Conservation (phyloP, 2,888 invertebrate species). For the Sialis lutaria region DNA sequence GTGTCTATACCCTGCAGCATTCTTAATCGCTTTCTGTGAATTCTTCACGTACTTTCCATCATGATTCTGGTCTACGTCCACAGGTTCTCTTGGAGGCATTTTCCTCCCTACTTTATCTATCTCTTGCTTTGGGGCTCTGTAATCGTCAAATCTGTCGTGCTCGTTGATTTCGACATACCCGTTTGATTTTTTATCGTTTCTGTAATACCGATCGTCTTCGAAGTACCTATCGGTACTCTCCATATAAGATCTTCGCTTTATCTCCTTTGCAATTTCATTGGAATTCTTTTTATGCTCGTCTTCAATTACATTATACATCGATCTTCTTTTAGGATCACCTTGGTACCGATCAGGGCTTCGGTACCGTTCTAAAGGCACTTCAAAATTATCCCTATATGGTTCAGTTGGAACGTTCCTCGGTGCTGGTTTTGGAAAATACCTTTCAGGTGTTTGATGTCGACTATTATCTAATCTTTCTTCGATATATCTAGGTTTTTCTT, state of each 20-base stretch:
- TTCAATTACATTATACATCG: slow-evolving; percentile 26
- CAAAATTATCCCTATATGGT: slow-evolving; percentile 1
- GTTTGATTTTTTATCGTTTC: slow-evolving; percentile 10
- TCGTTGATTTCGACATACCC: slow-evolving; percentile 32
- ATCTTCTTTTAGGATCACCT: slow-evolving; percentile 23
- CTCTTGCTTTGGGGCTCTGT: slow-evolving; percentile 21
- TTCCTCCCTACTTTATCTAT: slow-evolving; percentile 16
- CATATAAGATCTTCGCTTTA: slow-evolving; percentile 27
- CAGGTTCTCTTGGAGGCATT: background rate
- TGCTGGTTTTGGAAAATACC: slow-evolving; percentile 17
- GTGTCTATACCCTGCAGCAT: slow-evolving; percentile 29
- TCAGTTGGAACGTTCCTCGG: slow-evolving; percentile 14
- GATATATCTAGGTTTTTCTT: background rate
- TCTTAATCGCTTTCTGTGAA: slow-evolving; percentile 13
- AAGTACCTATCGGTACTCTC: slow-evolving; percentile 15
- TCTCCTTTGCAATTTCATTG: slow-evolving; percentile 28
- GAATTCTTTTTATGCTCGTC: slow-evolving; percentile 28
- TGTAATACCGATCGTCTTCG: slow-evolving; percentile 13
- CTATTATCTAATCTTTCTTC: slow-evolving; percentile 11
- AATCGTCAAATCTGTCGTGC: slow-evolving; percentile 31
- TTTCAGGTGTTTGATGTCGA: background rate
- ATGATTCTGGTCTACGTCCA: slow-evolving; percentile 12
- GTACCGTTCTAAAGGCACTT: slow-evolving; percentile 11
- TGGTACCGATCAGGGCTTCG: slow-evolving; percentile 14
- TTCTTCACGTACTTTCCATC: slow-evolving; percentile 19